phyloP scores from a whole-genome alignment of 2,888 invertebrate genomes.

The Baccha elongata region DNA sequence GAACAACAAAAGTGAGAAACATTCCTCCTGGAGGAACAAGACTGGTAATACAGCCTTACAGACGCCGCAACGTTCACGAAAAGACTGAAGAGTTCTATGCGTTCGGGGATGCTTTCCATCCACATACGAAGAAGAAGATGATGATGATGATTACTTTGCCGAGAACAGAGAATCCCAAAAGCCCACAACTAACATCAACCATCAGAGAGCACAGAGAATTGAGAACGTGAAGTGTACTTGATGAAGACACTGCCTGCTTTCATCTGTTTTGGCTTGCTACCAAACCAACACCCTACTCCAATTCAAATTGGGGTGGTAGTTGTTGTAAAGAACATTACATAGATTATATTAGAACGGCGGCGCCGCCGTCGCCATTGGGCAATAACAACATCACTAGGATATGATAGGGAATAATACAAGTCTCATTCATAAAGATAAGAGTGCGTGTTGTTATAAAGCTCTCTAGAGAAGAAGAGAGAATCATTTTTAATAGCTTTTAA shows the following conservation, averaged over 20 bases:
- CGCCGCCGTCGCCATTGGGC: slow-evolving; percentile 70
- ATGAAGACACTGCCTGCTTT: slow-evolving; percentile 44
- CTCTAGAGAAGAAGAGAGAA: slow-evolving; percentile 54
- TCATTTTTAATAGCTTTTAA: slow-evolving; percentile 51
- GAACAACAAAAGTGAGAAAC: background rate
- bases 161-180: slow-evolving; percentile 46
- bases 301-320: slow-evolving; percentile 8
- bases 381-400: slow-evolving; percentile 58
- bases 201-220: slow-evolving; percentile 62
- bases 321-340: slow-evolving; percentile 52
- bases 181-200: slow-evolving; percentile 29
- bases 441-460: slow-evolving; percentile 40
- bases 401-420: slow-evolving; percentile 27
- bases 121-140: slow-evolving; percentile 41
- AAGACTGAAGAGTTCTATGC: slow-evolving; percentile 56
- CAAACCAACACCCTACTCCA: slow-evolving; percentile 13
- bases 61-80: slow-evolving; percentile 65
- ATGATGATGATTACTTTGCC: slow-evolving; percentile 44
- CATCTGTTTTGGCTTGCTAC: slow-evolving; percentile 16
- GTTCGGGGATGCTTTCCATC: slow-evolving; percentile 61
- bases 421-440: slow-evolving; percentile 61
- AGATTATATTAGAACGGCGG: slow-evolving; percentile 65
- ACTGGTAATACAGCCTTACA: slow-evolving; percentile 36
- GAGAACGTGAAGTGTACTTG: slow-evolving; percentile 29
- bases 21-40: slow-evolving; percentile 17